Evolutionary conservation across 2,113 vertebrate species (phyloP).

Genomic region (Cromileptes altivelis): DNA sequence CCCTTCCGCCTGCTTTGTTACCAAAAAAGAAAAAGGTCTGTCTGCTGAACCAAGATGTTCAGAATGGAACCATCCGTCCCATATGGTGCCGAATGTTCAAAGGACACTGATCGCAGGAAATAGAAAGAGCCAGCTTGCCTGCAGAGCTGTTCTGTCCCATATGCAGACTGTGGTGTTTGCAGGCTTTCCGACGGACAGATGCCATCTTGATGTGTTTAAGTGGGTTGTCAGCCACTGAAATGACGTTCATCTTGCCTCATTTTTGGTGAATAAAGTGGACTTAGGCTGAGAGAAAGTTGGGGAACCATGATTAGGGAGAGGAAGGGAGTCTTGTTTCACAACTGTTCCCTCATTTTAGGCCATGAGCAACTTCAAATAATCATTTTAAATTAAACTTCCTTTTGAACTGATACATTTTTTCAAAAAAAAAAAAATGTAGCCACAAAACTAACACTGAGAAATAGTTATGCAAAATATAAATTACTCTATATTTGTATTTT

Average conservation of each 20-base stretch:
- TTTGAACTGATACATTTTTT: neutral
- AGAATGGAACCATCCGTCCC: slow-evolving; percentile 66
- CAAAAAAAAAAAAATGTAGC: neutral
- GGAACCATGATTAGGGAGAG: slow-evolving; percentile 1
- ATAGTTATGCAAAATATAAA: neutral
- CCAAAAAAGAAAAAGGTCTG: slow-evolving; percentile 27
- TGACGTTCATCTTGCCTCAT: slow-evolving; percentile 27
- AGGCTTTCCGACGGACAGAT: slow-evolving; percentile 64
- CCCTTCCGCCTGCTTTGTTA: slow-evolving; percentile 20
- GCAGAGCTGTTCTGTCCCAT: slow-evolving; percentile 64
- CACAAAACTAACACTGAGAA: neutral
- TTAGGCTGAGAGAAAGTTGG: neutral
- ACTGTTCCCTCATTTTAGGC: neutral
- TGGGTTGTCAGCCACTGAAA: slow-evolving; percentile 38
- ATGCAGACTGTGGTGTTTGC: slow-evolving; percentile 53
- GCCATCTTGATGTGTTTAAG: slow-evolving; percentile 68
- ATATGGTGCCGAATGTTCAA: slow-evolving; percentile 80
- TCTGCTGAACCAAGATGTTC: slow-evolving; percentile 56
- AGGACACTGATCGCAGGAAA: slow-evolving; percentile 68
- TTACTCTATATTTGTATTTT: neutral
- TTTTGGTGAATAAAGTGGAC: slow-evolving; percentile 25
- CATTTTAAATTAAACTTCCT: neutral
- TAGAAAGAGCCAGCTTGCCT: slow-evolving; percentile 61
- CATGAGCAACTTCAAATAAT: slow-evolving; percentile 22
- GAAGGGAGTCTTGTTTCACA: neutral